Evolutionary conservation across 2,113 vertebrate genomes (phyloP).

Genomic region (Orcinus orca): DNA sequence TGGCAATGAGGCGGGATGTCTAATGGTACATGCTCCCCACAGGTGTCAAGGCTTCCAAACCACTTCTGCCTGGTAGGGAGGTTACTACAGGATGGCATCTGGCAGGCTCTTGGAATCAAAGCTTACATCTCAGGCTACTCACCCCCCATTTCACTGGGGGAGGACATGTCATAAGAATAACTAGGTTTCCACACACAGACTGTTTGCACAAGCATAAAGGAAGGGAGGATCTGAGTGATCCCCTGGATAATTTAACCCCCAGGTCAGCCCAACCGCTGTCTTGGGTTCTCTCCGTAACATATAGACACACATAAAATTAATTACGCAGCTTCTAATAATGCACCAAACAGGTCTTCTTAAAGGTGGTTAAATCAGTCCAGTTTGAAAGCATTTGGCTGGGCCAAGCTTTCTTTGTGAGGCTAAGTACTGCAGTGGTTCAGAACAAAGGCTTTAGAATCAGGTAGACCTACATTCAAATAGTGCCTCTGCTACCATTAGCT

Average conservation of each 20-base stretch:
- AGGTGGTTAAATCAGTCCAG: background rate
- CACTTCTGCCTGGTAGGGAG: too few relatives aligned
- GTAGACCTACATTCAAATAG: background rate
- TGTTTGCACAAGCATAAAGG: too few relatives aligned
- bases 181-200: too few relatives aligned
- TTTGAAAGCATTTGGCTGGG: background rate
- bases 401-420: background rate
- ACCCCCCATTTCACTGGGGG: background rate
- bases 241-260: too few relatives aligned
- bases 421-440: background rate
- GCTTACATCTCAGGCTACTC: too few relatives aligned
- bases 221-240: too few relatives aligned
- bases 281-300: background rate
- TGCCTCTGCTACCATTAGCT: background rate
- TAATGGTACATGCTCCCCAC: rapidly evolving
- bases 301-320: background rate
- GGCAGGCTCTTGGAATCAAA: too few relatives aligned
- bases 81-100: too few relatives aligned
- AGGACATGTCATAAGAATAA: background rate
- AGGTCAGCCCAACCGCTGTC: background rate
- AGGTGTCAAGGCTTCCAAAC: too few relatives aligned
- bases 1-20: background rate
- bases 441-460: background rate
- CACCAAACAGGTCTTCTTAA: background rate
- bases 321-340: background rate